These are phyloP conservation scores for Tachysurus vachellii DNA, from an alignment of 2,113 vertebrate species.

Conservation along the genomic window DNA sequence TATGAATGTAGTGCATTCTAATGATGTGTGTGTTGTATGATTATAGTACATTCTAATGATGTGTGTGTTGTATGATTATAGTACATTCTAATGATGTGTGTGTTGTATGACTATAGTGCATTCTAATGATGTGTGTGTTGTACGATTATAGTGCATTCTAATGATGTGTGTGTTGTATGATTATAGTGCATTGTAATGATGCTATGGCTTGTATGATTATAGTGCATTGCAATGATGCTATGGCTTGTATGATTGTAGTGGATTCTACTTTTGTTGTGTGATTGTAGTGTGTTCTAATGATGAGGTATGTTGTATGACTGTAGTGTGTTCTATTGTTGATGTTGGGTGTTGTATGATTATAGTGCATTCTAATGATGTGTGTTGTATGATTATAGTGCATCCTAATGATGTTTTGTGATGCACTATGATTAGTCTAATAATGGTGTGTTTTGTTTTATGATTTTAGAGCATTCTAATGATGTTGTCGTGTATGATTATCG, in stretches of 20 bases:
- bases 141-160: neutral
- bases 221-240: neutral
- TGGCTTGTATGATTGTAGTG: neutral
- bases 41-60: neutral
- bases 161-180: neutral
- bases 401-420: neutral
- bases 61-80: neutral
- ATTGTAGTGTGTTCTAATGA: neutral
- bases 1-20: neutral
- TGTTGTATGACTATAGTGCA: neutral
- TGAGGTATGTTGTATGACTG: neutral
- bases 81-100: neutral
- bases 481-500: neutral
- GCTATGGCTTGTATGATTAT: neutral
- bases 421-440: neutral
- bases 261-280: neutral
- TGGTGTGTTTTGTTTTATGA: neutral
- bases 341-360: neutral
- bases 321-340: neutral
- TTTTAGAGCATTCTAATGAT: neutral
- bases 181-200: neutral
- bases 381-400: neutral
- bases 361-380: neutral
- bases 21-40: neutral
- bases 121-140: neutral